phyloP scores from a whole-genome alignment of 2,797 vertebrate genomes.

The Pelodytes ibericus region DNA sequence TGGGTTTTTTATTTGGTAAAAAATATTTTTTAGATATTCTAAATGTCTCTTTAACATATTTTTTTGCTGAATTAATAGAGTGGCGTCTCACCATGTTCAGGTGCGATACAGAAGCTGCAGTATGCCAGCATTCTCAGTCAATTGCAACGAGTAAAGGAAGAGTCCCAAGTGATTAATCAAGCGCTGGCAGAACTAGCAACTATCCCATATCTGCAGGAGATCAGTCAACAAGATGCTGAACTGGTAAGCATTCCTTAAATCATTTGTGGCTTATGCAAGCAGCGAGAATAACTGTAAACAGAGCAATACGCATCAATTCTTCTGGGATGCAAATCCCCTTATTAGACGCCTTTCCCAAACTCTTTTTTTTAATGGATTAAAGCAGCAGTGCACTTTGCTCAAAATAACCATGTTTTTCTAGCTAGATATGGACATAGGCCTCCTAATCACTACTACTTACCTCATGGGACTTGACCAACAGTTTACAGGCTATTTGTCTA shows the following conservation, averaged over 20 bases:
- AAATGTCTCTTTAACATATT: background rate
- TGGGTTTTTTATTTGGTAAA: no score
- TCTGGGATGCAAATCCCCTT: constrained; percentile 47
- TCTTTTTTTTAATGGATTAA: constrained; percentile 36
- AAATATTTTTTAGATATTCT: no score
- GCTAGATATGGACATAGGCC: background rate
- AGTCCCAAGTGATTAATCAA: constrained; percentile 71
- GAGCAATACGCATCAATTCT: constrained; percentile 40
- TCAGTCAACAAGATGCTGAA: constrained; percentile 67
- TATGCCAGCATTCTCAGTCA: constrained; percentile 68
- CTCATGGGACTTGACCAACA: background rate
- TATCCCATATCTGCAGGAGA: constrained; percentile 74
- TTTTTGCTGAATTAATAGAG: constrained; percentile 63
- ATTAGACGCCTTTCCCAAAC: constrained; percentile 49
- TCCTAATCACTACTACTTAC: background rate
- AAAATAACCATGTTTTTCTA: constrained; percentile 8
- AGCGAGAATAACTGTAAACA: constrained; percentile 45
- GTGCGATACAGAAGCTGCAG: constrained; percentile 74
- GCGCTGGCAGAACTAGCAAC: constrained; percentile 74
- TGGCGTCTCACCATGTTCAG: constrained; percentile 61
- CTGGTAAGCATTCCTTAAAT: constrained; percentile 66
- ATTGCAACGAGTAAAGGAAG: constrained; percentile 68
- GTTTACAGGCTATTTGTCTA: background rate
- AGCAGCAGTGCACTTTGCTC: constrained; percentile 15
- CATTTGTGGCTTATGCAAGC: constrained; percentile 59